These are phyloP conservation scores for Callaeas wilsoni DNA, from an alignment of 2,113 vertebrate species.

Conservation along the genomic window DNA sequence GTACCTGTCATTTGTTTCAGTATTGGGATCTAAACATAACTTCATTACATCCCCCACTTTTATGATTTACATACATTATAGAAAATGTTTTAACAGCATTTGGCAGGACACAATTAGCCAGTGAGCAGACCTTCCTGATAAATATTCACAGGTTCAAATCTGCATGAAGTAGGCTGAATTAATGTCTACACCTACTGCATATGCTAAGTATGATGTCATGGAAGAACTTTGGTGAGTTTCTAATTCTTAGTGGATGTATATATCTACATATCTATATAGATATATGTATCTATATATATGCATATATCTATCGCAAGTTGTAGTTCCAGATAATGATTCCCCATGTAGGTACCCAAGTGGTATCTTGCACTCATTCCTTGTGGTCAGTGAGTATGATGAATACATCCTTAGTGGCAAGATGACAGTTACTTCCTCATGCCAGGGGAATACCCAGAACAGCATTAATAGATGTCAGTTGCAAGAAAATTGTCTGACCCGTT, in stretches of 20 bases:
- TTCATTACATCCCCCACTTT: not conserved
- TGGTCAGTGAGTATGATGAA: not conserved
- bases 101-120: not conserved
- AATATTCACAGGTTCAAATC: not conserved
- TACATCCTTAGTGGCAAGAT: constrained; percentile 35
- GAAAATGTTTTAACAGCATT: not conserved
- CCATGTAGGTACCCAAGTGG: not conserved
- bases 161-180: not conserved
- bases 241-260: not conserved
- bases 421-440: constrained; percentile 1
- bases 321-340: not conserved
- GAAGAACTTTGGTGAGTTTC: not conserved
- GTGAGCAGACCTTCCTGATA: not conserved
- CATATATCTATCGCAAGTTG: not conserved
- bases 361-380: constrained; percentile 1
- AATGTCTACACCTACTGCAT: not conserved
- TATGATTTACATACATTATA: not conserved
- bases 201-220: not conserved
- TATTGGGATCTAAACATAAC: not conserved
- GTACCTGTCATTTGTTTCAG: not conserved
- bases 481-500: not conserved
- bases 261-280: not conserved
- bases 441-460: not conserved
- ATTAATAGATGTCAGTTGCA: not conserved
- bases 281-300: not conserved